These are phyloP conservation scores for Heliconius ethilla DNA, from an alignment of 2,888 invertebrate genomes.

Conservation along the genomic window DNA sequence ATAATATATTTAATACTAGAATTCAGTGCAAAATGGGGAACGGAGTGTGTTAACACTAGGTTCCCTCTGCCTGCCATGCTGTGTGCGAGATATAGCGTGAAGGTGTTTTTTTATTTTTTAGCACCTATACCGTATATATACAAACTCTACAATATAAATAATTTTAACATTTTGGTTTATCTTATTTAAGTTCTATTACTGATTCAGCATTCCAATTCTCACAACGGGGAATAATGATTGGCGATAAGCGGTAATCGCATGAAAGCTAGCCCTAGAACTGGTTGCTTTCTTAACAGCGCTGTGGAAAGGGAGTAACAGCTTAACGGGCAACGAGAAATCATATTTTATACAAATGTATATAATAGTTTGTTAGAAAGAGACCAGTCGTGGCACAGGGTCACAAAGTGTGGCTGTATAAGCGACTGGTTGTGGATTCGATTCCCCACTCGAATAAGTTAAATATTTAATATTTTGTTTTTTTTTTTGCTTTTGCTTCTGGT, in stretches of 20 bases:
- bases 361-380: not conserved
- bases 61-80: too few relatives aligned
- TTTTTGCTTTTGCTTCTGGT: too few relatives aligned
- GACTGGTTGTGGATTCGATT: too few relatives aligned
- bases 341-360: constrained; percentile 37
- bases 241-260: constrained; percentile 43
- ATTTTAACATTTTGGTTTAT: not conserved
- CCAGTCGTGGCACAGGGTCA: too few relatives aligned
- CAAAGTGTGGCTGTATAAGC: too few relatives aligned
- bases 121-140: not conserved
- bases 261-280: constrained; percentile 42
- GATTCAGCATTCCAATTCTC: constrained; percentile 42
- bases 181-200: constrained; percentile 35
- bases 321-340: constrained; percentile 41
- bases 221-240: constrained; percentile 41
- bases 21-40: too few relatives aligned
- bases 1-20: too few relatives aligned
- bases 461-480: too few relatives aligned
- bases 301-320: constrained; percentile 39
- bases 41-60: too few relatives aligned
- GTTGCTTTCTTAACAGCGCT: constrained; percentile 40
- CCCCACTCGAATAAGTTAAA: too few relatives aligned
- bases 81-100: too few relatives aligned
- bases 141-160: not conserved
- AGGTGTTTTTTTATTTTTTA: too few relatives aligned